Percentiles rank a stretch among this genome's conserved stretches.
These are phyloP conservation scores for Chrysolophus pictus DNA, from an alignment of 2,797 vertebrate species.

Conservation along the genomic window DNA sequence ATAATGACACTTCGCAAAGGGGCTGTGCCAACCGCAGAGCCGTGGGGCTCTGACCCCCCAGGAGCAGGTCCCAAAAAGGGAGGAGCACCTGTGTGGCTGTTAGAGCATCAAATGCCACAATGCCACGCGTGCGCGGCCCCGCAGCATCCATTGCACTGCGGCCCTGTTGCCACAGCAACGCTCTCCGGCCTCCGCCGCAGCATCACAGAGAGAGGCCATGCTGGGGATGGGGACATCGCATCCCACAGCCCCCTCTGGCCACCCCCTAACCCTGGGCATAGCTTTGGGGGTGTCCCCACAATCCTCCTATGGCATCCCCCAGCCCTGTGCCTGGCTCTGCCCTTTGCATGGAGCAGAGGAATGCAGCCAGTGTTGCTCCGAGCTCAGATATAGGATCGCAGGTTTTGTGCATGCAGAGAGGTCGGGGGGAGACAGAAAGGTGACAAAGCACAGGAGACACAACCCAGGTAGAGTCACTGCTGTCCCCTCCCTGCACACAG, in stretches of 20 bases:
- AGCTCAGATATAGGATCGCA: fast-evolving
- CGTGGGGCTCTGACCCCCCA: fast-evolving
- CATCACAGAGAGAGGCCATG: slow-evolving; percentile 11
- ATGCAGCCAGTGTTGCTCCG: fast-evolving
- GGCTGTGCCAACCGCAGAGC: fast-evolving
- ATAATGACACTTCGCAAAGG: not conserved
- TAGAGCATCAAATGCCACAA: fast-evolving
- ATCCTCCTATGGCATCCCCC: fast-evolving
- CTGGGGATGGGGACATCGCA: not conserved
- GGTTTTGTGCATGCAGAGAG: not conserved
- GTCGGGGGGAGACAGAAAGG: fast-evolving
- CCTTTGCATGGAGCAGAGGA: fast-evolving
- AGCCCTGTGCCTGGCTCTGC: fast-evolving
- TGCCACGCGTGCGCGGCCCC: fast-evolving
- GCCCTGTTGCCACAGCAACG: slow-evolving; percentile 77
- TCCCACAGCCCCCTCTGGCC: fast-evolving
- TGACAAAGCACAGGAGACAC: not conserved
- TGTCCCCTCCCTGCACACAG: fast-evolving
- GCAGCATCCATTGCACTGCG: not conserved
- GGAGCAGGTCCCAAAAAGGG: fast-evolving
- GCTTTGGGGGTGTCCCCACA: not conserved
- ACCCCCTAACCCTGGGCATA: not conserved
- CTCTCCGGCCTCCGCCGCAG: slow-evolving; percentile 34
- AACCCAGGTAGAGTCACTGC: fast-evolving
- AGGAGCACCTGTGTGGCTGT: fast-evolving